Conservation (phyloP, 2,888 invertebrate species). For the Plagiodera versicolora region DNA sequence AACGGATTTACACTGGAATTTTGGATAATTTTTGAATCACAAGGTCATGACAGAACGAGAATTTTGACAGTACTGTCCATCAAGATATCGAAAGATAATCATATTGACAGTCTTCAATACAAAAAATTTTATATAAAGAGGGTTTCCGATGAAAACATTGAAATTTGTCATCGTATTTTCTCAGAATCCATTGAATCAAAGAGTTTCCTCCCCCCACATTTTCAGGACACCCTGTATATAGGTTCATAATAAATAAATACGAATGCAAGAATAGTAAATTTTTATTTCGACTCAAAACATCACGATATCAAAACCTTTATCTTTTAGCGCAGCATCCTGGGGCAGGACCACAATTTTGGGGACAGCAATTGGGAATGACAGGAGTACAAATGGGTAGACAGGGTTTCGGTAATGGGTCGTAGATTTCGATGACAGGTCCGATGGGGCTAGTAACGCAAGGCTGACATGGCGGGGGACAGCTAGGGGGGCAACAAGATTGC, state of each 20-base stretch:
- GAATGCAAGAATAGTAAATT: not conserved
- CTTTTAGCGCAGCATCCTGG: conserved; percentile 54
- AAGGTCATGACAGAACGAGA: not conserved
- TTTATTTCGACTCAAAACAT: not conserved
- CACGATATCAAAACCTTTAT: not conserved
- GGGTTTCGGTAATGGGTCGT: conserved; percentile 60
- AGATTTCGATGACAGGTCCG: conserved; percentile 56
- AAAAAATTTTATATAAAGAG: too few species aligned
- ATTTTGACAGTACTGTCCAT: conserved; percentile 7
- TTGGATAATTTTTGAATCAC: not conserved
- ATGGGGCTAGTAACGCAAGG: conserved; percentile 47
- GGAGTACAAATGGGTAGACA: conserved; percentile 59
- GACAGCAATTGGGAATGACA: conserved; percentile 11
- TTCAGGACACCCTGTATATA: not conserved
- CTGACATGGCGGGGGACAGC: conserved; percentile 34
- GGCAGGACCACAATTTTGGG: conserved; percentile 13
- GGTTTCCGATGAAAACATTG: too few species aligned
- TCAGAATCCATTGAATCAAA: too few species aligned
- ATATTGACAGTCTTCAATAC: too few species aligned
- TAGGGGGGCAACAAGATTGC: conserved; percentile 28
- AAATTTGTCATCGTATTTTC: too few species aligned
- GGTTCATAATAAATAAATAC: too few species aligned
- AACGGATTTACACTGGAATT: not conserved
- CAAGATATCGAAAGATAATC: too few species aligned
- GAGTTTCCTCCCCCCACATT: too few species aligned